These are phyloP conservation scores for Podarcis lilfordi DNA, from an alignment of 2,797 vertebrate genomes.

Conservation along the genomic window DNA sequence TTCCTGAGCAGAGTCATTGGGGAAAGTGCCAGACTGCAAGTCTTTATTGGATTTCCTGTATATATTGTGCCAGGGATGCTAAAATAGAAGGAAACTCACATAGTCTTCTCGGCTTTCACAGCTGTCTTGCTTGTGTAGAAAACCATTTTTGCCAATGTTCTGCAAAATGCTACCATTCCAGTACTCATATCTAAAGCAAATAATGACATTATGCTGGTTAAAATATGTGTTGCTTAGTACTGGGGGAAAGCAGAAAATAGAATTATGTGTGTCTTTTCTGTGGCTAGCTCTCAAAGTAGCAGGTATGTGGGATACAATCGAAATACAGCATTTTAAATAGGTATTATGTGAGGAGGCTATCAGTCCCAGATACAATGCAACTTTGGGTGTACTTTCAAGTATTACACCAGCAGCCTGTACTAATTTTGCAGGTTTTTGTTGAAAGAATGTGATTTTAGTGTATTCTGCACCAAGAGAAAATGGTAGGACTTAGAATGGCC, in stretches of 20 bases:
- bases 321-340: background rate
- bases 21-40: conserved; percentile 24
- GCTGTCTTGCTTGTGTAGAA: too few relatives aligned
- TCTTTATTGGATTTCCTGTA: conserved; percentile 20
- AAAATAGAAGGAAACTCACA: background rate
- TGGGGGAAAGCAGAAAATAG: background rate
- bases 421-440: conserved; percentile 27
- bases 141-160: too few relatives aligned
- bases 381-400: background rate
- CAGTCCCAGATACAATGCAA: background rate
- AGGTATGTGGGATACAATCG: background rate
- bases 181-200: background rate
- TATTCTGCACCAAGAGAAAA: background rate
- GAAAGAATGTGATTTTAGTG: background rate
- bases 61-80: conserved; percentile 10
- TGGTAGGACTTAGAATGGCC: background rate
- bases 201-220: background rate
- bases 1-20: conserved; percentile 16
- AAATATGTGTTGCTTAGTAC: background rate
- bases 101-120: too few relatives aligned
- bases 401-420: background rate
- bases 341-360: background rate
- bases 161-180: too few relatives aligned
- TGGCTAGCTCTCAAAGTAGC: background rate
- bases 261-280: background rate